Evolutionary conservation across 2,113 vertebrate genomes (phyloP).

Genomic region (Thunnus thynnus): DNA sequence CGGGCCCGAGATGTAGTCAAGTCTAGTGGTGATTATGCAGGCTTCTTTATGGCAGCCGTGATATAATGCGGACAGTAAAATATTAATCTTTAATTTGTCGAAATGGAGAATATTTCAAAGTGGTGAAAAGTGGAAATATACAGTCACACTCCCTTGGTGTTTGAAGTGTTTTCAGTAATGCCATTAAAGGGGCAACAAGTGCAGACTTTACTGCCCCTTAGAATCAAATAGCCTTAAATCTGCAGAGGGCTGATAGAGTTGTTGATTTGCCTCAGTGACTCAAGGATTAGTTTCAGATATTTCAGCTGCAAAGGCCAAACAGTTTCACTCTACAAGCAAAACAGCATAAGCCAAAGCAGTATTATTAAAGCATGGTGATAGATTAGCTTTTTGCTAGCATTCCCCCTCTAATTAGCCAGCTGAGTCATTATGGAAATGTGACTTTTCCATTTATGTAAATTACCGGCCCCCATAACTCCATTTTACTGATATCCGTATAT

Average conservation of each 20-base stretch:
- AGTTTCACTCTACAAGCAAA: neutral
- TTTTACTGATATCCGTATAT: conserved; percentile 4
- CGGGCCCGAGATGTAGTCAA: neutral
- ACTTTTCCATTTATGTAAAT: conserved; percentile 28
- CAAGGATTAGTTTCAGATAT: neutral
- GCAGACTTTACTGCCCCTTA: conserved; percentile 1
- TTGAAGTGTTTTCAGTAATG: conserved; percentile 24
- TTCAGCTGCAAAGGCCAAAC: conserved; percentile 33
- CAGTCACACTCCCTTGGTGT: neutral
- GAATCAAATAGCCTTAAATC: conserved; percentile 37
- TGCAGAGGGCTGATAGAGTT: conserved; percentile 51
- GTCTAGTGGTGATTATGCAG: conserved; percentile 24
- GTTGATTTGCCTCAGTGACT: conserved; percentile 40
- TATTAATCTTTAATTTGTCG: conserved; percentile 29
- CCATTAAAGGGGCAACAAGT: conserved; percentile 32
- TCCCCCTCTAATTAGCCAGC: conserved; percentile 26
- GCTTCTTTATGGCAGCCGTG: conserved; percentile 10
- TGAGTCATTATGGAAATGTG: conserved; percentile 30
- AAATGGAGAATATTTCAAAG: conserved; percentile 20
- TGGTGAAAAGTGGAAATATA: neutral
- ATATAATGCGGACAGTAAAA: conserved; percentile 31
- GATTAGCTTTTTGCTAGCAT: conserved; percentile 1
- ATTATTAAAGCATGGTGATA: conserved; percentile 1
- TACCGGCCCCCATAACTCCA: neutral
- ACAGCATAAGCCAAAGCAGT: conserved; percentile 3